Evolutionary conservation across 2,797 vertebrate genomes (phyloP).

Genomic region (Scarus forsteni): DNA sequence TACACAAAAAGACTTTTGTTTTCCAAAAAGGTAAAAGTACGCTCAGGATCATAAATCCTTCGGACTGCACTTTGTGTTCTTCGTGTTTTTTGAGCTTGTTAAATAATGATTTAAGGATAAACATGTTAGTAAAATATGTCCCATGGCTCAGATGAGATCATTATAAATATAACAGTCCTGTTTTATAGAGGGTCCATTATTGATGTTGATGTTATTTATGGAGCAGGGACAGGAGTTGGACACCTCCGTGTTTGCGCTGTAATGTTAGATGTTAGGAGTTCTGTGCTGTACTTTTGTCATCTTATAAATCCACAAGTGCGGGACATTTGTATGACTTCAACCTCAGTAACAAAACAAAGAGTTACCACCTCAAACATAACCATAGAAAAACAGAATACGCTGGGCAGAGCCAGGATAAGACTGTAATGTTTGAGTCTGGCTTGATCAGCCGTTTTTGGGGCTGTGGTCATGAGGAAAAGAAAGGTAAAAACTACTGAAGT

Average conservation of each 20-base stretch:
- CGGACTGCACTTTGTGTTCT: not conserved
- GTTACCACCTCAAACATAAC: no score
- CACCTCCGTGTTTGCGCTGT: conserved; percentile 15
- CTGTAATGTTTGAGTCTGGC: no score
- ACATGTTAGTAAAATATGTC: not conserved
- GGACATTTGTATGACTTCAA: no score
- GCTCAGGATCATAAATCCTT: not conserved
- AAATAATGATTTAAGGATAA: not conserved
- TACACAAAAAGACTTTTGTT: no score
- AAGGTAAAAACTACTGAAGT: no score
- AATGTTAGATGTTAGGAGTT: conserved; percentile 9
- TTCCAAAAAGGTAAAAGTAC: not conserved
- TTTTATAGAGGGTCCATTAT: not conserved
- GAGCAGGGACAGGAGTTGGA: not conserved
- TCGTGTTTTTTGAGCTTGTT: conserved; percentile 1
- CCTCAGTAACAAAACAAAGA: no score
- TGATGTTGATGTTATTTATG: conserved; percentile 5
- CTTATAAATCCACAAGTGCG: conserved; percentile 5
- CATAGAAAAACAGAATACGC: no score
- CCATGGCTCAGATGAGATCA: not conserved
- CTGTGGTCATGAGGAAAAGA: no score
- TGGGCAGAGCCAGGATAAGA: no score
- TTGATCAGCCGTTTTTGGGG: no score
- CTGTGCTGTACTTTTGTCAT: not conserved
- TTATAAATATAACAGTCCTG: not conserved